A percentile compares a stretch with the other conserved stretches of the same genome.
phyloP scores from a whole-genome alignment of 2,113 vertebrate species.

The Pygoscelis adeliae region DNA sequence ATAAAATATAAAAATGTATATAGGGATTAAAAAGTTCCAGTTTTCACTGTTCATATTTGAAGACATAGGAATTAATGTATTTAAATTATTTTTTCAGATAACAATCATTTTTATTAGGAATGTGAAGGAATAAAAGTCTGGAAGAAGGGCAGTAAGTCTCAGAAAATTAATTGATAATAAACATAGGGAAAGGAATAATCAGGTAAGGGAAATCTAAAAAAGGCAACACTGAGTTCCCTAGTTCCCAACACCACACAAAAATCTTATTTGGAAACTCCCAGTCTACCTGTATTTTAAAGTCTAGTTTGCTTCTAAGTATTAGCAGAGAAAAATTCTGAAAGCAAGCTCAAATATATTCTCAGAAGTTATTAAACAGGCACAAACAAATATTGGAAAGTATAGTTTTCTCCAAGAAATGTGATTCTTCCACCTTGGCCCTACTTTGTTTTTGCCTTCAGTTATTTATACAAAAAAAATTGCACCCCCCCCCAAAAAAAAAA shows the following conservation, averaged over 20 bases:
- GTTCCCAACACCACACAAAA: not conserved
- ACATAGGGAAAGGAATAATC: not conserved
- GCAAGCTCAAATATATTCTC: not conserved
- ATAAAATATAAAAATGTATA: not conserved
- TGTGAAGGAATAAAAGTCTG: not conserved
- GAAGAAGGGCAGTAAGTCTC: not conserved
- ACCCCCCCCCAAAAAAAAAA: no score
- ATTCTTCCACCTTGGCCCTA: not conserved
- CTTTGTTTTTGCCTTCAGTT: not conserved
- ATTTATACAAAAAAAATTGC: not conserved
- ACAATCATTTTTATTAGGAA: not conserved
- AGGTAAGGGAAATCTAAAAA: not conserved
- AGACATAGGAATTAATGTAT: not conserved
- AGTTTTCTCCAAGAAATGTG: not conserved
- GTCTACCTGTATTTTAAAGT: not conserved
- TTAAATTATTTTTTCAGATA: not conserved
- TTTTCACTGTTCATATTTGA: not conserved
- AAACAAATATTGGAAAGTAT: not conserved
- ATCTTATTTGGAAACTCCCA: not conserved
- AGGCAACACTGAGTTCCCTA: not conserved
- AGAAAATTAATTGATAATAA: not conserved
- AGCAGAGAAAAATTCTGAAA: not conserved
- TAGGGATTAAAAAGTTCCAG: not conserved
- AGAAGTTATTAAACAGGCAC: not conserved
- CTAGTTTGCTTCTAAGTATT: not conserved